A percentile compares a stretch with the other conserved stretches of the same genome.
These are phyloP conservation scores for Chymomyza fuscimana DNA, from an alignment of 2,888 invertebrate genomes.

Conservation along the genomic window DNA sequence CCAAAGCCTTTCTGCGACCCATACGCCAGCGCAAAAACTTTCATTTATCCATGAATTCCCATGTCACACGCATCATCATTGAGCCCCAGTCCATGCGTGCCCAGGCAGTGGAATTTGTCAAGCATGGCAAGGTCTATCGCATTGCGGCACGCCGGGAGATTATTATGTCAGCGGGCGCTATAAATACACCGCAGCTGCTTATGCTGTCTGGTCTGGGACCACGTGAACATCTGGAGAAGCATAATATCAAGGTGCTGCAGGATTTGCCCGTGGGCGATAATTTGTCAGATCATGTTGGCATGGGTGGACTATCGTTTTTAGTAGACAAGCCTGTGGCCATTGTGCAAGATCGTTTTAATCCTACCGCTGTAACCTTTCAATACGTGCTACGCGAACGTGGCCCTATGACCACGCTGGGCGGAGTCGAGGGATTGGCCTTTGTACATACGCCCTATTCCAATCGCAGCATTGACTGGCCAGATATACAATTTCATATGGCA, in stretches of 20 bases:
- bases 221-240: conserved; percentile 84
- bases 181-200: conserved; percentile 94
- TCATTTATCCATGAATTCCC: conserved; percentile 89
- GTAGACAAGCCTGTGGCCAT: conserved; percentile 92
- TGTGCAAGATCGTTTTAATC: conserved; percentile 88
- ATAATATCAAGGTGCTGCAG: conserved; percentile 87
- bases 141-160: conserved; percentile 90
- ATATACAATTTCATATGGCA: conserved; percentile 95
- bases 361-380: conserved; percentile 89
- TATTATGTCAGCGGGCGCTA: conserved; percentile 92
- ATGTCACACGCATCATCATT: conserved; percentile 88
- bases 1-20: conserved; percentile 92
- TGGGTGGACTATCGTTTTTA: conserved; percentile 84
- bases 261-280: conserved; percentile 90
- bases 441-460: conserved; percentile 92
- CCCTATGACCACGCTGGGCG: conserved; percentile 92
- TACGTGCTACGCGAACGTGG: conserved; percentile 89
- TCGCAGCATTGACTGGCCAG: conserved; percentile 88
- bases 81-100: conserved; percentile 88
- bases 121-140: conserved; percentile 85
- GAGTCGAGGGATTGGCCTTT: conserved; percentile 93
- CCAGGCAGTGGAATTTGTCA: conserved; percentile 89
- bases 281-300: conserved; percentile 93
- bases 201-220: conserved; percentile 95
- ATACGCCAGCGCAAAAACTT: conserved; percentile 88